phyloP scores from a whole-genome alignment of 1,140 invertebrate species.

The Drosophila bocki region DNA sequence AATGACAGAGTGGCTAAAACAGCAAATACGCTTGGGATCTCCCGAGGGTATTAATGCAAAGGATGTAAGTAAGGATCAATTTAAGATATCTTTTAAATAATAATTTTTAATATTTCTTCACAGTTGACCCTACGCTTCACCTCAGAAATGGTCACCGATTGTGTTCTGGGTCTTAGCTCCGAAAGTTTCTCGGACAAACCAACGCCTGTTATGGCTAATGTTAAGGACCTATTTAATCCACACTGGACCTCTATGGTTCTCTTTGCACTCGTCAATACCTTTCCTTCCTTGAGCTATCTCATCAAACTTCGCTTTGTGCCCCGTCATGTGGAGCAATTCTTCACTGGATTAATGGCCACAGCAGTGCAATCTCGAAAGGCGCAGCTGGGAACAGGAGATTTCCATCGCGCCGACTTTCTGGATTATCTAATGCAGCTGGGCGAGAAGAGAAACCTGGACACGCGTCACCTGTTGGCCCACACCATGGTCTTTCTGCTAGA shows the following conservation, averaged over 20 bases:
- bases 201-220: constrained; percentile 55
- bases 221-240: constrained; percentile 50
- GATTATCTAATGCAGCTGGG: constrained; percentile 81
- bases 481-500: constrained; percentile 73
- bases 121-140: constrained; percentile 84
- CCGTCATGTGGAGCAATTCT: constrained; percentile 58
- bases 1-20: constrained; percentile 54
- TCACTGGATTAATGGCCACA: constrained; percentile 63
- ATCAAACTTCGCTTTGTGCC: constrained; percentile 61
- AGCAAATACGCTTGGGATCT: constrained; percentile 42
- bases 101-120: not conserved
- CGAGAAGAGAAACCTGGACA: constrained; percentile 62
- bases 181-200: constrained; percentile 71
- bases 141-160: constrained; percentile 85
- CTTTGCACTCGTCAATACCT: constrained; percentile 39
- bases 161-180: constrained; percentile 85
- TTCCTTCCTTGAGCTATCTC: constrained; percentile 44
- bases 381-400: constrained; percentile 28
- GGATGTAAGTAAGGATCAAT: constrained; percentile 54
- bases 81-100: not conserved
- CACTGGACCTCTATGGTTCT: constrained; percentile 32
- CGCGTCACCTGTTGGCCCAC: constrained; percentile 37
- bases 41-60: constrained; percentile 58
- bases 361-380: constrained; percentile 66
- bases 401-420: constrained; percentile 80